These are phyloP conservation scores for Acropora tenuis DNA, from an alignment of 64 coral and sea anemone genomes.

Conservation along the genomic window DNA sequence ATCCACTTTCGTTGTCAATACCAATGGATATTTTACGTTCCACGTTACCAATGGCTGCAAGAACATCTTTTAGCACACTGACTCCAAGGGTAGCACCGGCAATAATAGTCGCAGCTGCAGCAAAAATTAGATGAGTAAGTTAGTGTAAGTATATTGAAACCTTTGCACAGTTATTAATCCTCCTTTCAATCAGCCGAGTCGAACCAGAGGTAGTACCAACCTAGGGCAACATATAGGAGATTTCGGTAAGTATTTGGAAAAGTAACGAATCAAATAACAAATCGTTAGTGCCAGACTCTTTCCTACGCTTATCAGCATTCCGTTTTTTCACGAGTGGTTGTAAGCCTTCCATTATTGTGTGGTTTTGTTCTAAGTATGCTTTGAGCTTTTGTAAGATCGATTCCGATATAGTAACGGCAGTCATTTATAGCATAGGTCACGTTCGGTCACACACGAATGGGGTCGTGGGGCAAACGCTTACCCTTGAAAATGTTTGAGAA, in stretches of 20 bases:
- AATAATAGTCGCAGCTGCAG: neutral
- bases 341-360: no score
- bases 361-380: no score
- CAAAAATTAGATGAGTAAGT: neutral
- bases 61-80: neutral
- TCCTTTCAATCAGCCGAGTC: neutral
- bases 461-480: no score
- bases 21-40: slow-evolving; percentile 24
- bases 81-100: neutral
- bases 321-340: no score
- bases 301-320: neutral
- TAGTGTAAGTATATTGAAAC: neutral
- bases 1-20: neutral
- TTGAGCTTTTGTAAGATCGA: neutral
- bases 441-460: neutral
- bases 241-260: neutral
- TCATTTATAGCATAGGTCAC: neutral
- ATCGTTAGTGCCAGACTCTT: neutral
- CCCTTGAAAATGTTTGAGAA: neutral
- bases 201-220: neutral
- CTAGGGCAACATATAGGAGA: neutral
- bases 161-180: neutral
- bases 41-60: neutral
- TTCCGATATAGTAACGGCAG: neutral
- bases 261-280: neutral